Evolutionary conservation across 2,797 vertebrate species (phyloP).

Genomic region (Avahi laniger): DNA sequence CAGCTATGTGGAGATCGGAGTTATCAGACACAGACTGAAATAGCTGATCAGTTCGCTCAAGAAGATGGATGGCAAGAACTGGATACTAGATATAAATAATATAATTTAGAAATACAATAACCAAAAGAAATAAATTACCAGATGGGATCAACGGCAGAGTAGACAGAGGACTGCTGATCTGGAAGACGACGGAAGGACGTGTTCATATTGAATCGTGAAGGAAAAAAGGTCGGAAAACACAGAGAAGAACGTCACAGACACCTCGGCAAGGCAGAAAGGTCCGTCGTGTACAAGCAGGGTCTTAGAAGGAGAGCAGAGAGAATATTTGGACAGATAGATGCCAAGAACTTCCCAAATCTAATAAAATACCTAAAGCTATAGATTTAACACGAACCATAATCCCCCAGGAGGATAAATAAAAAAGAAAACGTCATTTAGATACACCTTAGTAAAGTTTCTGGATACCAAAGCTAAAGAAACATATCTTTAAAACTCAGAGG

Average conservation of each 20-base stretch:
- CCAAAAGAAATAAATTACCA: neutral
- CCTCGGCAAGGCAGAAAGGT: fast-evolving
- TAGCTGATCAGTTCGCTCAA: no score
- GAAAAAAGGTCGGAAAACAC: neutral
- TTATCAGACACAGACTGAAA: neutral
- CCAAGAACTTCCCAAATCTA: neutral
- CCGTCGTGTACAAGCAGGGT: fast-evolving
- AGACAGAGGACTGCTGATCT: neutral
- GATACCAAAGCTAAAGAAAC: neutral
- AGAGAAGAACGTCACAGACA: neutral
- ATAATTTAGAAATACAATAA: neutral
- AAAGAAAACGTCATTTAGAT: neutral
- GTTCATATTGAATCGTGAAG: neutral
- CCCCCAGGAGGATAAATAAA: neutral
- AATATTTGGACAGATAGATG: neutral
- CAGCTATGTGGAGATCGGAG: neutral
- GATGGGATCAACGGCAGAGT: neutral
- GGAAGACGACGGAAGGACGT: neutral
- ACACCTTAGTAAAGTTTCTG: neutral
- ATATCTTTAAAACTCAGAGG: neutral
- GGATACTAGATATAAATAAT: neutral
- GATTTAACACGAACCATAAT: neutral
- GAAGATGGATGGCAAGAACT: neutral
- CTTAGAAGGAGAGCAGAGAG: neutral
- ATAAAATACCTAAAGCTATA: neutral